Evolutionary conservation across 2,113 vertebrate genomes (phyloP).

Genomic region (Callorhinus ursinus): DNA sequence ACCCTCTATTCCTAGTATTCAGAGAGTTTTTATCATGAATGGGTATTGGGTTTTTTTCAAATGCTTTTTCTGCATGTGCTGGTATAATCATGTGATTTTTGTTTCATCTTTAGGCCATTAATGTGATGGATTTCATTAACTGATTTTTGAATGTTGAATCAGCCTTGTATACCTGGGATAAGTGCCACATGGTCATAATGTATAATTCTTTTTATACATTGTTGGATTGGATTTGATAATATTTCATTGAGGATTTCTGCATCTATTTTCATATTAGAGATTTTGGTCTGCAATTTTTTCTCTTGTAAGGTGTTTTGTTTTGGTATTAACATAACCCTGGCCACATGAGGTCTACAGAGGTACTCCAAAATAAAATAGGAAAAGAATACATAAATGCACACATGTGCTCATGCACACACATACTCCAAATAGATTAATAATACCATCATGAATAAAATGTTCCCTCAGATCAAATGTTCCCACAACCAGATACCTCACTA

Average conservation of each 20-base stretch:
- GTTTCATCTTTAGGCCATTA: neutral
- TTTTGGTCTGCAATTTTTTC: neutral
- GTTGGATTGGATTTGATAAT: neutral
- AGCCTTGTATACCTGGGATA: neutral
- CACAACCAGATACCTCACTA: neutral
- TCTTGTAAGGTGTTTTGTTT: neutral
- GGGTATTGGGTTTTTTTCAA: neutral
- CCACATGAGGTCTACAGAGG: neutral
- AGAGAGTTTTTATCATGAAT: neutral
- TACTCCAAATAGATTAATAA: neutral
- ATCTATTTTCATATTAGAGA: neutral
- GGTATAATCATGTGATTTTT: neutral
- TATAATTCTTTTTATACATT: neutral
- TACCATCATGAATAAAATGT: neutral
- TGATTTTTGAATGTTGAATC: neutral
- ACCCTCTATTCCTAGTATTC: neutral
- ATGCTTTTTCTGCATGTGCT: neutral
- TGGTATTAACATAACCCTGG: neutral
- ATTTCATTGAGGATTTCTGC: neutral
- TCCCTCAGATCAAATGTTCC: neutral
- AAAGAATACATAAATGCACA: neutral
- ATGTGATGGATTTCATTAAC: neutral
- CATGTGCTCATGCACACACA: neutral
- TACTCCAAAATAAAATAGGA: neutral
- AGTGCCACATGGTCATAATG: neutral